Evolutionary conservation across 2,113 vertebrate genomes (phyloP).

Genomic region (Pterophyllum scalare): DNA sequence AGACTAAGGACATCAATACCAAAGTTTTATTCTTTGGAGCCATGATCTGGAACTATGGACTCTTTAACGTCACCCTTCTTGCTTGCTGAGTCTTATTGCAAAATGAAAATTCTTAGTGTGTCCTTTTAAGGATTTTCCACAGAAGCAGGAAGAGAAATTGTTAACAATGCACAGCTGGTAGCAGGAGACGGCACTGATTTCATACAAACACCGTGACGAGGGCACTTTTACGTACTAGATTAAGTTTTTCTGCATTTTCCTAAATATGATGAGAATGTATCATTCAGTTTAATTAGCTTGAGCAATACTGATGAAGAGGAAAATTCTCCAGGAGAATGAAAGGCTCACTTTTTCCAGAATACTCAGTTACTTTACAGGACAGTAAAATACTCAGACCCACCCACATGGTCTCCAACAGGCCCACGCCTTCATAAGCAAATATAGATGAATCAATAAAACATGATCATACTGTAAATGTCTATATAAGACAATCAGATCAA

Average conservation of each 20-base stretch:
- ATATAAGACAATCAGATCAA: constrained; percentile 25
- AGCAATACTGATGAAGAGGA: background rate
- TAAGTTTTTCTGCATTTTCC: background rate
- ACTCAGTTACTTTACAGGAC: background rate
- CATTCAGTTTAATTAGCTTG: background rate
- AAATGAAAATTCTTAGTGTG: background rate
- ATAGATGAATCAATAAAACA: background rate
- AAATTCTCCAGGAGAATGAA: rapidly evolving
- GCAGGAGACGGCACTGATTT: background rate
- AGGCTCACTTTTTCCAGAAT: background rate
- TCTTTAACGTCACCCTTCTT: background rate
- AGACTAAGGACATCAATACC: too few species aligned
- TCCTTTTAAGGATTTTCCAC: background rate
- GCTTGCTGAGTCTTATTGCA: background rate
- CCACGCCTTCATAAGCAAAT: background rate
- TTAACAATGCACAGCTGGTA: background rate
- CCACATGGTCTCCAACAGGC: background rate
- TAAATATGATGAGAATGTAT: background rate
- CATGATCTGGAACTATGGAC: background rate
- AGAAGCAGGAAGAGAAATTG: background rate
- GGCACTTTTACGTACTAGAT: background rate
- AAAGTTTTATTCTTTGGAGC: background rate
- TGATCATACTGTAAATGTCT: background rate
- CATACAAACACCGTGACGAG: background rate
- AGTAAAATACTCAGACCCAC: rapidly evolving